A percentile compares a stretch with the other conserved stretches of the same genome.
These are phyloP conservation scores for Dugesia japonica DNA, from an alignment of 2,888 invertebrate genomes.

Conservation along the genomic window DNA sequence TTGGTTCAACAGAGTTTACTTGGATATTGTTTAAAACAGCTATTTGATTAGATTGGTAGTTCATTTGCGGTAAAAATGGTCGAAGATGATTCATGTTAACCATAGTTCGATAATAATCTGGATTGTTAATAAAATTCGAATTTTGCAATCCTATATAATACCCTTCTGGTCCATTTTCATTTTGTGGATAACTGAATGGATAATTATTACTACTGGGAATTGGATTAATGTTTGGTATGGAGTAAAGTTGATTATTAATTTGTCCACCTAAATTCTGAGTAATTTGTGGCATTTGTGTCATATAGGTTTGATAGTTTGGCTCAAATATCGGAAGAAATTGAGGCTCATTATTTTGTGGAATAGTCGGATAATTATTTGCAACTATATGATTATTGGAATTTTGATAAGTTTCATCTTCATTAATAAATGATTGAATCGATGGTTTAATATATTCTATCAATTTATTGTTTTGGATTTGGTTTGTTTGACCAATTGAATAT, in stretches of 20 bases:
- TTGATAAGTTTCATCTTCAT: background rate
- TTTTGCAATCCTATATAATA: slow-evolving; percentile 10
- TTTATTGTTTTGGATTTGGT: background rate
- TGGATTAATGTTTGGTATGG: background rate
- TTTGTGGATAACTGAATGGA: background rate
- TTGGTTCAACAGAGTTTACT: background rate
- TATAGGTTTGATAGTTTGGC: background rate
- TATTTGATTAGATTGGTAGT: background rate
- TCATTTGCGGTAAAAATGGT: background rate
- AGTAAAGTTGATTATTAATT: background rate
- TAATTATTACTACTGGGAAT: background rate
- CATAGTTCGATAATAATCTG: background rate
- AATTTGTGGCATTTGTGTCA: background rate
- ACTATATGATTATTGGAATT: background rate
- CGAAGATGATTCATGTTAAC: background rate
- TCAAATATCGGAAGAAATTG: background rate
- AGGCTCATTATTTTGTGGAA: background rate
- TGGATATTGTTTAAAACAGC: slow-evolving; percentile 3
- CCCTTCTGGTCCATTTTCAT: background rate
- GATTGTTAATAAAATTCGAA: background rate
- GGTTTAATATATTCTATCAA: background rate
- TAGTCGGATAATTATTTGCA: background rate
- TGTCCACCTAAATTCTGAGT: background rate
- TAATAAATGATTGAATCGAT: background rate
- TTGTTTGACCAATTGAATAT: background rate